Evolutionary conservation across 2,113 vertebrate genomes (phyloP), one percentile per base, ranked within the genome.

Genomic region (Tachysurus fulvidraco): DNA sequence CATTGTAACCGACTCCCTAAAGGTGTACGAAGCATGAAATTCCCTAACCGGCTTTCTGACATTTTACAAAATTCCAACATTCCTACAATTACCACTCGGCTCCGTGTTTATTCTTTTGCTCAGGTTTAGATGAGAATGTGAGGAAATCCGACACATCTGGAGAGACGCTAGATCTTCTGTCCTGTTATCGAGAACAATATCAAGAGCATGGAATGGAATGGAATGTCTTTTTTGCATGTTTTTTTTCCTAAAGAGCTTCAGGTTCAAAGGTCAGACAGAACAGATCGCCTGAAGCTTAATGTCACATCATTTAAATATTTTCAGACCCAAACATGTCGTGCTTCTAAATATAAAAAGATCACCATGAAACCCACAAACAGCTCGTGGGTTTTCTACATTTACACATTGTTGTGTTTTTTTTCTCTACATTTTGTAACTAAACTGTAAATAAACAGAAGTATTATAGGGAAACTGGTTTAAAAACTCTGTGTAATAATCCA

Each of bases 21-120:
- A 79, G 55, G 84, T 86, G 84, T 57, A 36, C 46, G 59, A 85
- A 59, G n/a, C 55, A 67, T 52, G 19, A 44, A n/a, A 30, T 54
- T 65, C 85, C 44, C n/a, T 21, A 13, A 65, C 25, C 28, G 3
- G 23, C 14, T 44, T 19, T 16, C 71, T 30, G 55, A 1, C 17
- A 85, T 46, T 76, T 23, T n/a, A 59, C 16, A 44, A 60, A 50
- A 55, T 21, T 21, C 11, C 60, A 12, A 14, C 41, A 79, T 79
- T 85, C 46, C 76, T 80, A 41, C 84, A 57, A 17, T 78, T 74
- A 36, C 83, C 83, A 62, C 6, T 30, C 30, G 9, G 5, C 55
- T 81, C 1, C 13, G 57, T 62, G 76, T 78, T 55, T 78, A 78
- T 78, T 55, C 54, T 57, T 55, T 28, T 36, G 77, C 55, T 21